phyloP scores from a whole-genome alignment of 1,140 invertebrate genomes.

The Steinernema feltiae region DNA sequence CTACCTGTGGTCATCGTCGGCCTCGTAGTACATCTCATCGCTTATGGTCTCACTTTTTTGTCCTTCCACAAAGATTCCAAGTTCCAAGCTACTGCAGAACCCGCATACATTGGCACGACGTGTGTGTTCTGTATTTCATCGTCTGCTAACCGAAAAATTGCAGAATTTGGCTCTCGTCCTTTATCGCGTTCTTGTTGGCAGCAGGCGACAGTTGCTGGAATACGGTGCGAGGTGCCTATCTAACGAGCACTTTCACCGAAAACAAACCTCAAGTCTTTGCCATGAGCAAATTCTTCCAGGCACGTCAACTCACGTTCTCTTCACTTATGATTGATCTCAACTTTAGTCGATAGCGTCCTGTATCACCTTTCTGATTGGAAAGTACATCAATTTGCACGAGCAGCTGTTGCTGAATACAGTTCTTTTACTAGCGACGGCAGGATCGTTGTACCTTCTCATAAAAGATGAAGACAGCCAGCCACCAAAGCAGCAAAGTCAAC shows the following conservation, averaged over 20 bases:
- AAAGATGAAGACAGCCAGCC: too few relatives aligned
- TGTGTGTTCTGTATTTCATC: background rate
- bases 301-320: background rate
- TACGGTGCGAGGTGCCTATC: background rate
- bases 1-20: background rate
- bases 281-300: constrained; percentile 9
- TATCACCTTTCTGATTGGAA: background rate
- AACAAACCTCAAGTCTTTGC: background rate
- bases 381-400: background rate
- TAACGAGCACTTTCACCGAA: background rate
- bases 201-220: background rate
- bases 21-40: background rate
- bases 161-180: background rate
- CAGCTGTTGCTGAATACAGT: background rate
- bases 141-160: too few relatives aligned
- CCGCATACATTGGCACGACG: background rate
- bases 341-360: background rate
- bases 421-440: background rate
- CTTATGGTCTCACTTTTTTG: background rate
- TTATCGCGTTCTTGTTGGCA: background rate
- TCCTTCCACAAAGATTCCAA: background rate
- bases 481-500: too few relatives aligned
- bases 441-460: background rate
- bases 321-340: too few relatives aligned
- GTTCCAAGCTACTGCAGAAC: background rate